phyloP scores from a whole-genome alignment of 2,888 invertebrate species.

The Nebria salina region DNA sequence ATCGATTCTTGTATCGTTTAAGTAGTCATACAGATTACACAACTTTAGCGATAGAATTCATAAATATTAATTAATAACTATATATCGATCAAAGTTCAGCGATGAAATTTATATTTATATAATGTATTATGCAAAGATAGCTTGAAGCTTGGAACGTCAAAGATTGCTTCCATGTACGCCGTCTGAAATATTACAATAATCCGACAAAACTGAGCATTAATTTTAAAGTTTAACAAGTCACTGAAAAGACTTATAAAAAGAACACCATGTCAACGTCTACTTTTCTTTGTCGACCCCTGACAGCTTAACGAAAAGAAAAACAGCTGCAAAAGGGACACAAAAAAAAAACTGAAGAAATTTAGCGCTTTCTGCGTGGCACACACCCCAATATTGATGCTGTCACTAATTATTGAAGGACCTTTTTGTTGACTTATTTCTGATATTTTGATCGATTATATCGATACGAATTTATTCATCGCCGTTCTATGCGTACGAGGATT shows the following conservation, averaged over 20 bases:
- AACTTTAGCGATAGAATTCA: no score
- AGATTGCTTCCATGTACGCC: background rate
- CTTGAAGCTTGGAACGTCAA: background rate
- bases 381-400: slow-evolving; percentile 17
- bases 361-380: background rate
- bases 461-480: slow-evolving; percentile 47
- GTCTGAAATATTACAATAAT: background rate
- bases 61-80: background rate
- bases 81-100: background rate
- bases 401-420: slow-evolving; percentile 32
- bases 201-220: slow-evolving; percentile 20
- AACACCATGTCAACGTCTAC: slow-evolving; percentile 1
- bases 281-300: slow-evolving; percentile 13
- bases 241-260: slow-evolving; percentile 25
- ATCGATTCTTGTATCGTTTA: no score
- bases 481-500: no score
- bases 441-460: slow-evolving; percentile 50
- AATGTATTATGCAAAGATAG: background rate
- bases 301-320: slow-evolving; percentile 12
- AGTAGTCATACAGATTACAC: no score
- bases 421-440: slow-evolving; percentile 49
- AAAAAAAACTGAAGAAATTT: background rate
- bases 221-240: slow-evolving; percentile 29
- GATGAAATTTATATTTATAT: background rate
- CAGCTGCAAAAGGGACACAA: background rate